Conservation (phyloP, 2,888 invertebrate species). For the Caenorhabditis sp. region DNA sequence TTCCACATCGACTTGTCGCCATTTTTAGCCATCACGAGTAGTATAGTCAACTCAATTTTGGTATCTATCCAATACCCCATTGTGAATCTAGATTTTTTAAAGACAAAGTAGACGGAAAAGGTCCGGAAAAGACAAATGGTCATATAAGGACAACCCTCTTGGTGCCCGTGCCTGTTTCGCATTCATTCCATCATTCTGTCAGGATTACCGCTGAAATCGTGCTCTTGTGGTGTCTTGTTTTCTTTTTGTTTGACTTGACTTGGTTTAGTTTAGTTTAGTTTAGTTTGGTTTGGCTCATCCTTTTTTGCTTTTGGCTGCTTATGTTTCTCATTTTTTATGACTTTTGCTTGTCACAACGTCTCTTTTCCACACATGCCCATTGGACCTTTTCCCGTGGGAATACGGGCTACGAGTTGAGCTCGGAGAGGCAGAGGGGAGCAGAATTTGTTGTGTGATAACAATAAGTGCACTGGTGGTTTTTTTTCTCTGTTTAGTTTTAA, state of each 20-base stretch:
- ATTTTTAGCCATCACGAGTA: neutral
- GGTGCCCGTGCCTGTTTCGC: neutral
- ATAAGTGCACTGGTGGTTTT: slow-evolving; percentile 20
- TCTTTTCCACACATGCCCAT: slow-evolving; percentile 54
- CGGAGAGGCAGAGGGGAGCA: slow-evolving; percentile 13
- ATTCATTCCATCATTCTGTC: slow-evolving; percentile 57
- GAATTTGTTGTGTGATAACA: slow-evolving; percentile 20
- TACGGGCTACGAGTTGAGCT: slow-evolving; percentile 12
- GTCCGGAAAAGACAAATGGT: neutral
- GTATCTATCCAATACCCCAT: slow-evolving; percentile 9
- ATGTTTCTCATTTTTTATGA: slow-evolving; percentile 53
- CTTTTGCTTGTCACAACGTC: slow-evolving; percentile 50
- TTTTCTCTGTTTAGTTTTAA: no score
- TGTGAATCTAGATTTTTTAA: no score
- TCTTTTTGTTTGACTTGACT: no score
- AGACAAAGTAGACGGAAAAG: no score
- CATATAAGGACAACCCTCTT: no score
- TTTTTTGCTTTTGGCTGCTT: slow-evolving; percentile 8
- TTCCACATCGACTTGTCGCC: no score
- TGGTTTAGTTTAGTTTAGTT: no score
- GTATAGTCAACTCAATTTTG: neutral
- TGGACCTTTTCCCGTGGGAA: slow-evolving; percentile 52
- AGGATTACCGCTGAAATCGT: slow-evolving; percentile 48
- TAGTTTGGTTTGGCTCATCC: no score
- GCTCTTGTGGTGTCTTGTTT: no score